These are phyloP conservation scores for Lepidocolaptes lacrymiger DNA, from an alignment of 2,797 vertebrate genomes.

Conservation along the genomic window DNA sequence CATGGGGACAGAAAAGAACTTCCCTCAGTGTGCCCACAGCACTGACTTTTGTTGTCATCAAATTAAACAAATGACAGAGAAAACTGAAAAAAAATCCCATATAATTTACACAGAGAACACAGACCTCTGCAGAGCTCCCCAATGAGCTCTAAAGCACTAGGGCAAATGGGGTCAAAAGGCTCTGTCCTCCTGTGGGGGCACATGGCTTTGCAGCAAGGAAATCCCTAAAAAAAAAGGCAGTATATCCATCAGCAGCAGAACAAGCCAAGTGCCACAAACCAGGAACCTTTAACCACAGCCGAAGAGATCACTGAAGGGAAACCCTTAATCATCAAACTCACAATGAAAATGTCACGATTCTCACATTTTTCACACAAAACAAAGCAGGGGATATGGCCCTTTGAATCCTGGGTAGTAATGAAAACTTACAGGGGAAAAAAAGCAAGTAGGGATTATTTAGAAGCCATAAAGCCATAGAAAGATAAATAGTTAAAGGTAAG, in stretches of 20 bases:
- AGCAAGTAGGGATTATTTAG: not conserved
- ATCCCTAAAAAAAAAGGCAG: not conserved
- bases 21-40: not conserved
- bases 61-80: not conserved
- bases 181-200: not conserved
- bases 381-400: not conserved
- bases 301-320: not conserved
- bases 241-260: not conserved
- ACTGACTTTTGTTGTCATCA: not conserved
- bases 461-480: not conserved
- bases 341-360: not conserved
- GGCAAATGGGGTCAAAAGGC: not conserved
- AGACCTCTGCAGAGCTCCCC: not conserved
- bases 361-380: not conserved
- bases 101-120: not conserved
- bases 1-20: not conserved
- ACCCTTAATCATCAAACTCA: not conserved
- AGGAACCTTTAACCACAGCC: not conserved
- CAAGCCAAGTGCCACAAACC: not conserved
- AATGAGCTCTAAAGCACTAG: not conserved
- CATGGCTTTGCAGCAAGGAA: not conserved
- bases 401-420: not conserved
- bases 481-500: not conserved
- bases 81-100: not conserved
- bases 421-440: accelerated